Evolutionary conservation across 2,888 invertebrate genomes (phyloP).

Genomic region (Cyrtodaria siliqua): DNA sequence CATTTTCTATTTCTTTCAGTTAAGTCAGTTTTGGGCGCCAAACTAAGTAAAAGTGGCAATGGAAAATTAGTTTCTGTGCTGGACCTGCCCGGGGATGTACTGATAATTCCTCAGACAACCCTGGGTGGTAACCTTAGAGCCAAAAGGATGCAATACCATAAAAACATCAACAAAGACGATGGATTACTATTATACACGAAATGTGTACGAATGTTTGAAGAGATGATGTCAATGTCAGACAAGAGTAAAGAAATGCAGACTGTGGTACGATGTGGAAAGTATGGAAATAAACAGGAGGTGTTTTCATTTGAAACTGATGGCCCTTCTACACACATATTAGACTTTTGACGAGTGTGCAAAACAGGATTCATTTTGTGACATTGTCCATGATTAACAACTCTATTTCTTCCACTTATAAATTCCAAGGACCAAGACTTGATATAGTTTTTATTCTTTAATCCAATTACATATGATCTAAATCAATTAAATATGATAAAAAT

Average conservation of each 20-base stretch:
- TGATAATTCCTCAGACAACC: constrained; percentile 86
- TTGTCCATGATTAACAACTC: no score
- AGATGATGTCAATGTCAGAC: constrained; percentile 56
- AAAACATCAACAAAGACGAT: constrained; percentile 84
- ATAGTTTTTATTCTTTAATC: no score
- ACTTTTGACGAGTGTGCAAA: constrained; percentile 62
- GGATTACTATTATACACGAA: constrained; percentile 83
- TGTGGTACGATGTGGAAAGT: constrained; percentile 83
- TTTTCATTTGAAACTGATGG: constrained; percentile 85
- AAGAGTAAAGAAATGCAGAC: constrained; percentile 67
- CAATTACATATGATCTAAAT: no score
- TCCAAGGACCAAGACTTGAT: no score
- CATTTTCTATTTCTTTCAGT: constrained; percentile 68
- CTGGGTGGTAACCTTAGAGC: constrained; percentile 86
- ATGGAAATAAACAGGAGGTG: constrained; percentile 86
- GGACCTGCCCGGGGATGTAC: constrained; percentile 85
- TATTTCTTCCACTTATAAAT: no score
- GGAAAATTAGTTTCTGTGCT: constrained; percentile 81
- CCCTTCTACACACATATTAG: constrained; percentile 85
- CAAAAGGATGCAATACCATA: constrained; percentile 86
- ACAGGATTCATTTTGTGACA: no score
- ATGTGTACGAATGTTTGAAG: constrained; percentile 74
- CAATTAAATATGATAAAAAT: no score
- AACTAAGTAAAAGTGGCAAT: constrained; percentile 79
- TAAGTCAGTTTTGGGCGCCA: constrained; percentile 77